Base-by-base conservation (phyloP, 2,888 invertebrate species). In the Neelides folsomi region DNA sequence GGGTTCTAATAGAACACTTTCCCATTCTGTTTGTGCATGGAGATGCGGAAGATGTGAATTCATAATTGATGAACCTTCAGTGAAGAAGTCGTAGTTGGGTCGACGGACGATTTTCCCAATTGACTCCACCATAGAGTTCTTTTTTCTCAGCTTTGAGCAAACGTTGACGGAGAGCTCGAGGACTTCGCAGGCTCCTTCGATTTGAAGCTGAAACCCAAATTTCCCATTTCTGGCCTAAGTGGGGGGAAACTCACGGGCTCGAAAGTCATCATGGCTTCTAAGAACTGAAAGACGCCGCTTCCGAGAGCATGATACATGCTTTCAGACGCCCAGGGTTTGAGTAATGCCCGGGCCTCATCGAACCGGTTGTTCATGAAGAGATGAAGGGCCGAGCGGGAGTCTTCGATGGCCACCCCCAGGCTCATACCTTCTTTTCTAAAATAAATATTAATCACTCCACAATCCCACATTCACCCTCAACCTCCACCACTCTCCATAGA, bases 221-320 rank as follows among this genome's bases (percentile, higher is more conserved):
- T 15, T 37, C 10, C 37, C 37, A 12, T 37, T 10, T 9, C 37
- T 10, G 12, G 37, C 12, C 10, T 37, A 12, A 37, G 12, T 37
- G 37, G 12, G 12, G 12, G 37, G 8, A 49, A 19, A 55, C 69
- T 70, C 66, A 78, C 79, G 66, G 81, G 82, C 68, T 95, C 93
- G 68, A 92, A 89, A 2, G 94, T 94, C 67, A 97, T 76, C 68
- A 92, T 81, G 0, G 94, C 93, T 68, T 94, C 90, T 37, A 95
- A 77, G 69, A 88, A 94, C 65, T 83, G 76, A 68, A 95, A 89
- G 34, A 90, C 87, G 4, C 86, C 81, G 58, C 82, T 79, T 2
- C 94, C 94, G 51, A 94, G 74, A 1, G 93, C 82, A 72, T 95
- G 95, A 69, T 95, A 95, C 75, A 94, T 80, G 56, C 92, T 92